phyloP scores from a whole-genome alignment of 2,888 invertebrate species.

The Cerastis rubricosa region DNA sequence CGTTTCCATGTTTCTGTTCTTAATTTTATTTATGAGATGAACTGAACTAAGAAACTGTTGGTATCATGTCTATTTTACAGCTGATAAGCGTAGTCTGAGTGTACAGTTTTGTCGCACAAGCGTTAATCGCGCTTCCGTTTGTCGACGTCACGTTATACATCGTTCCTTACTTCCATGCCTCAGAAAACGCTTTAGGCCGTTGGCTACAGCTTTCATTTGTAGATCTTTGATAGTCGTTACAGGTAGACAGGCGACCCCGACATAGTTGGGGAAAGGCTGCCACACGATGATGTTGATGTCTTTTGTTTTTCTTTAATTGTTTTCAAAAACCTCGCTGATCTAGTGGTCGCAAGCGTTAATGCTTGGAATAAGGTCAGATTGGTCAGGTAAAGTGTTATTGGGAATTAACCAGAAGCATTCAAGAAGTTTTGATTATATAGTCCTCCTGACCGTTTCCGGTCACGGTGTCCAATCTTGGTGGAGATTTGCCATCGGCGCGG shows the following conservation, averaged over 20 bases:
- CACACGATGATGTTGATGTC: background rate
- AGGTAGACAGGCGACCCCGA: background rate
- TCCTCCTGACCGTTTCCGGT: no score
- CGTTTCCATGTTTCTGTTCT: constrained; percentile 22
- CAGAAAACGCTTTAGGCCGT: background rate
- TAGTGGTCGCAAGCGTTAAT: background rate
- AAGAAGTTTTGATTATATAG: background rate
- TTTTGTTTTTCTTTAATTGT: background rate
- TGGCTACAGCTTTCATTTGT: background rate
- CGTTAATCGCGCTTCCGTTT: no score
- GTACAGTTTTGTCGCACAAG: no score
- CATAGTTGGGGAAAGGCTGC: background rate
- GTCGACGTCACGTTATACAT: no score
- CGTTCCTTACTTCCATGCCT: no score
- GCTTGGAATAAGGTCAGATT: background rate
- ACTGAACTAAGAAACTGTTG: background rate
- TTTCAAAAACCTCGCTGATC: background rate
- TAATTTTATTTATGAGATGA: constrained; percentile 26
- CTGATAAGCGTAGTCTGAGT: background rate
- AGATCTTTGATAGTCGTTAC: background rate
- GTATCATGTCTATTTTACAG: background rate
- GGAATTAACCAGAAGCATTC: background rate
- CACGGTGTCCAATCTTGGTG: no score
- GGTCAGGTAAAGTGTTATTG: background rate
- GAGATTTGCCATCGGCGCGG: no score